Conservation (phyloP, 2,113 vertebrate species). For the Thermophis baileyi region DNA sequence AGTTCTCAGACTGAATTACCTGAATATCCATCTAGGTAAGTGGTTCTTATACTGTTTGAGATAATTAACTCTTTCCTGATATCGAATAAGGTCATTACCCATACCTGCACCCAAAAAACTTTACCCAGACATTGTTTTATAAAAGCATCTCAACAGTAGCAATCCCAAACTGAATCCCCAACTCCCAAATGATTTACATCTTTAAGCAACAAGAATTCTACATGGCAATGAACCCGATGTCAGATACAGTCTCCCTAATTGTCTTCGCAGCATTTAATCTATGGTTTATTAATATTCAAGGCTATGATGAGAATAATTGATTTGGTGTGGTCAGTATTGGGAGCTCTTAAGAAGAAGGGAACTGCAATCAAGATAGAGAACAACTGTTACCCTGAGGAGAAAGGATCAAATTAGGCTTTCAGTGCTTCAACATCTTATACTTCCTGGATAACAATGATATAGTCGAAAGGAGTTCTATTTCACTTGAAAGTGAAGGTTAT, state of each 20-base stretch:
- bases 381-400: background rate
- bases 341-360: background rate
- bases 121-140: background rate
- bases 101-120: background rate
- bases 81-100: background rate
- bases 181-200: background rate
- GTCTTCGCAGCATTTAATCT: background rate
- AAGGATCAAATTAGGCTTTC: background rate
- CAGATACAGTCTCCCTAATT: background rate
- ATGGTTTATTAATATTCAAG: background rate
- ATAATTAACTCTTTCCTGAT: background rate
- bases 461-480: background rate
- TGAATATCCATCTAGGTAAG: background rate
- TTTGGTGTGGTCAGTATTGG: background rate
- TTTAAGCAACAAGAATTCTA: background rate
- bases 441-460: background rate
- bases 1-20: background rate
- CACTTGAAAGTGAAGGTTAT: background rate
- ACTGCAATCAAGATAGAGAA: background rate
- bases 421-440: background rate
- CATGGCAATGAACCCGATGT: background rate
- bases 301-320: background rate
- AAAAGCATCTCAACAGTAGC: background rate
- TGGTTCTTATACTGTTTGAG: background rate
- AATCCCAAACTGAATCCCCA: background rate